Percentiles rank a stretch among this genome's conserved stretches.
Evolutionary conservation across 1,140 invertebrate species (phyloP).

Genomic region (Drosophila varians): DNA sequence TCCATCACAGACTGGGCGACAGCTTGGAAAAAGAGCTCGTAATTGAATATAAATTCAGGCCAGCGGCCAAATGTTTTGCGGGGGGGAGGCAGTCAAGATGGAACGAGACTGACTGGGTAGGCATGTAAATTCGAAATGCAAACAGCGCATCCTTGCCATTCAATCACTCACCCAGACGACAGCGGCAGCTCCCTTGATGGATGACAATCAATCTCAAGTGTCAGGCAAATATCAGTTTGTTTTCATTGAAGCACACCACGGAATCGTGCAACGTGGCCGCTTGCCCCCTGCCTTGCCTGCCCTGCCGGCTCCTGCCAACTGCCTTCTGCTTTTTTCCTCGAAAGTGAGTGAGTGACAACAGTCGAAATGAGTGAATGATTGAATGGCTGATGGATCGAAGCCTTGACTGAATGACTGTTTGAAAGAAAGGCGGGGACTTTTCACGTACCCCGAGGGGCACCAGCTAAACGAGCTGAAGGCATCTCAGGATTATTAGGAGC

Average conservation of each 20-base stretch:
- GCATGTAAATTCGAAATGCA: conserved; percentile 77
- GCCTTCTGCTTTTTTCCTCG: conserved; percentile 26
- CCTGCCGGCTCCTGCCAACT: conserved; percentile 1
- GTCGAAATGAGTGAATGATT: conserved; percentile 70
- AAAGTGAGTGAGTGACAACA: conserved; percentile 67
- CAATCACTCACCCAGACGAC: conserved; percentile 61
- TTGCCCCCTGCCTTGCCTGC: not conserved
- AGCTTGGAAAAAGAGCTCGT: conserved; percentile 26
- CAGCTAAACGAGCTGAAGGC: not conserved
- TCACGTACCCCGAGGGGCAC: conserved; percentile 3
- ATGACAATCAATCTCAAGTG: conserved; percentile 83
- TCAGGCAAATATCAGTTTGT: conserved; percentile 83
- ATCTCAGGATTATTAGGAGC: not conserved
- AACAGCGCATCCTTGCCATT: conserved; percentile 71
- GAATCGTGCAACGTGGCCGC: conserved; percentile 51
- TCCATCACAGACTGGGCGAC: not conserved
- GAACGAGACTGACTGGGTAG: not conserved
- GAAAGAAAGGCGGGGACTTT: conserved; percentile 2
- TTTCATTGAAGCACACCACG: conserved; percentile 73
- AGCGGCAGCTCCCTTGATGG: conserved; percentile 69
- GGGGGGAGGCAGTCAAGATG: not conserved
- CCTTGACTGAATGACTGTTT: conserved; percentile 27
- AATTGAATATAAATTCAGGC: conserved; percentile 67
- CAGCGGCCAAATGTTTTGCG: conserved; percentile 34
- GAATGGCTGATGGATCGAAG: conserved; percentile 50